Evolutionary conservation across 2,113 vertebrate genomes (phyloP).

Genomic region (Microtus pennsylvanicus): DNA sequence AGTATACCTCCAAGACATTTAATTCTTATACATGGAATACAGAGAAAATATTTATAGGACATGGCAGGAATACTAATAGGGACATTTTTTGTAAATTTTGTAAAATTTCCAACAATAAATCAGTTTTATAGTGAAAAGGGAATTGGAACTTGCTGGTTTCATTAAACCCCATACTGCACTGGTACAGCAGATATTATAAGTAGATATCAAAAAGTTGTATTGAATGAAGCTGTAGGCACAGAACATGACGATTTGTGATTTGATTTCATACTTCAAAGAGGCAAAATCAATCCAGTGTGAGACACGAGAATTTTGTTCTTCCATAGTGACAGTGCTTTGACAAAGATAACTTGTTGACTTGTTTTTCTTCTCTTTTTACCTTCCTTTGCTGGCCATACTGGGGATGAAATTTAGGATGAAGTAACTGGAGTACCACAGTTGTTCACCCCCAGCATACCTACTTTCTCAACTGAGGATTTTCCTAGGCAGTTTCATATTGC

Average conservation of each 20-base stretch:
- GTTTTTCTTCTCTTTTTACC: background rate
- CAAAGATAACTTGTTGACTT: background rate
- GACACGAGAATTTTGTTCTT: background rate
- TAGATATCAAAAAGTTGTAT: background rate
- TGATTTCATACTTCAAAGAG: background rate
- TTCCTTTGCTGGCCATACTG: background rate
- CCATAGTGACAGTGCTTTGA: background rate
- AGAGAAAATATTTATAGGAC: background rate
- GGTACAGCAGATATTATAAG: background rate
- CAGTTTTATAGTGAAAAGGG: background rate
- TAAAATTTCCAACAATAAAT: background rate
- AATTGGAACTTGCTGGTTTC: background rate
- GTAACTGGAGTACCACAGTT: background rate
- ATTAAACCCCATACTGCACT: background rate
- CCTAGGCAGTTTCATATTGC: background rate
- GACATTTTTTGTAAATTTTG: background rate
- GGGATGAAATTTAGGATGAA: background rate
- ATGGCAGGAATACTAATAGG: background rate
- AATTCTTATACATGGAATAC: background rate
- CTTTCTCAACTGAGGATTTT: conserved; percentile 5
- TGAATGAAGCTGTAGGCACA: background rate
- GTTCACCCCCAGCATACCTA: background rate
- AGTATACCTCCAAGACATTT: background rate
- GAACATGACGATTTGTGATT: background rate
- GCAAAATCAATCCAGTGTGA: background rate